These are phyloP conservation scores for Novumbra hubbsi DNA, from an alignment of 2,797 vertebrate genomes.

Conservation along the genomic window DNA sequence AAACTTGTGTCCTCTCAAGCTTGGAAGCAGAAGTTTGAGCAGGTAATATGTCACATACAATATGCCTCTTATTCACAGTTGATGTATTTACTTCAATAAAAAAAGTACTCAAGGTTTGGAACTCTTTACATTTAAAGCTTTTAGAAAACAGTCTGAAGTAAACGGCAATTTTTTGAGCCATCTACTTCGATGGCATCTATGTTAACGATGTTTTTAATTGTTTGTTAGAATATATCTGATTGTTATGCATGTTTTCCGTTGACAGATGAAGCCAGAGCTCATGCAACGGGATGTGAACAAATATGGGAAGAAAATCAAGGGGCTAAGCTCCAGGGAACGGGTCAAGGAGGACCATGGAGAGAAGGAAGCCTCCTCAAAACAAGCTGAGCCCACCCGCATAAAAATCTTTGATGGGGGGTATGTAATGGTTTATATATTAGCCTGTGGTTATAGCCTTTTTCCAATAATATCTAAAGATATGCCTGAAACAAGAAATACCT, in stretches of 20 bases:
- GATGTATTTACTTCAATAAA: not conserved
- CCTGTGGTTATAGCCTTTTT: too few species aligned
- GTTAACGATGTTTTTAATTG: not conserved
- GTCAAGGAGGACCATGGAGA: slow-evolving; percentile 89
- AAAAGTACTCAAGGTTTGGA: not conserved
- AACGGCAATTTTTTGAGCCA: not conserved
- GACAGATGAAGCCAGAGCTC: slow-evolving; percentile 90
- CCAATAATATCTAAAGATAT: too few species aligned
- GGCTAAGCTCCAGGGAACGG: slow-evolving; percentile 86
- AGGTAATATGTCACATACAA: slow-evolving; percentile 73
- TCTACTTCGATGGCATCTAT: not conserved
- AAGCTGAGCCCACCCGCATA: slow-evolving; percentile 89
- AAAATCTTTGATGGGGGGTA: slow-evolving; percentile 99
- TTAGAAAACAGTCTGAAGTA: not conserved
- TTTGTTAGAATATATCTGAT: not conserved
- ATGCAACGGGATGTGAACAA: slow-evolving; percentile 86
- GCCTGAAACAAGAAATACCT: too few species aligned
- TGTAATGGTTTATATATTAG: slow-evolving; percentile 50
- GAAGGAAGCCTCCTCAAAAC: slow-evolving; percentile 88
- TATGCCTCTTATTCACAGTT: not conserved
- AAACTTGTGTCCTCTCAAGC: slow-evolving; percentile 92
- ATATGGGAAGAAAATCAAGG: slow-evolving; percentile 91
- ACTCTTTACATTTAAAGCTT: not conserved
- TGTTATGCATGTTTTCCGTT: slow-evolving; percentile 29
- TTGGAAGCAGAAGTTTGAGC: slow-evolving; percentile 91